Base-by-base conservation (phyloP, 2,888 invertebrate genomes). In the Lasioglossum lativentre region DNA sequence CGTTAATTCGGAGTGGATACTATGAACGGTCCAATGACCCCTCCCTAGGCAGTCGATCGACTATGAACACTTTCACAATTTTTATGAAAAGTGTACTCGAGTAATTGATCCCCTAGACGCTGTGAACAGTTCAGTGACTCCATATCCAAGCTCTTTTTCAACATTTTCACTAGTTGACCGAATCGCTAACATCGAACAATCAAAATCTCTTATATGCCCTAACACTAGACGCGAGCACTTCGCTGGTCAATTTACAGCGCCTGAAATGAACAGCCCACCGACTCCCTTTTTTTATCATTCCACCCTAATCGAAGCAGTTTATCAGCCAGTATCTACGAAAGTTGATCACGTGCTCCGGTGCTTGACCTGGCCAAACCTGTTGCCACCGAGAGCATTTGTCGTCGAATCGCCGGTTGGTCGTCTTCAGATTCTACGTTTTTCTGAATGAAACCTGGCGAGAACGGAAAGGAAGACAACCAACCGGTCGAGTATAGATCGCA, bases 341-440 rank as follows among this genome's bases (percentile, higher is more conserved):
- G 14, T 16, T 42, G 70, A 75, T 85, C 80, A 80, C 80, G 42
- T 84, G 85, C 34, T 23, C 56, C 27, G 45, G 75, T 75, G 40
- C 38, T 79, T 82, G 76, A 82, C 70, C 70, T 73, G n/a, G 30
- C 16, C 3, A 23, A 71, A 81, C 83, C 78, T 86, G 83, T 87
- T 87, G 83, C 76, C 80, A 42, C 19, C 12, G 38, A n/a, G 14
- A 27, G 27, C 59, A 42, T 14, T 34, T 66, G 23, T 23, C 23
- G 63, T 42, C 45, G 42, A 40, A 34, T 52, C 16, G 27, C 59
- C 59, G 52, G 47, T 52, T 42, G 72, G 23, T 2, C 45, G 23
- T 30, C 72, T 76, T 14, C 40, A n/a, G 45, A 14, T 30, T 38
- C 66, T 12, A 38, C 27, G 38, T 71, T 47, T 73, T 12, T 27